Conservation (phyloP, 2,113 vertebrate species). For the Cervus canadensis region DNA sequence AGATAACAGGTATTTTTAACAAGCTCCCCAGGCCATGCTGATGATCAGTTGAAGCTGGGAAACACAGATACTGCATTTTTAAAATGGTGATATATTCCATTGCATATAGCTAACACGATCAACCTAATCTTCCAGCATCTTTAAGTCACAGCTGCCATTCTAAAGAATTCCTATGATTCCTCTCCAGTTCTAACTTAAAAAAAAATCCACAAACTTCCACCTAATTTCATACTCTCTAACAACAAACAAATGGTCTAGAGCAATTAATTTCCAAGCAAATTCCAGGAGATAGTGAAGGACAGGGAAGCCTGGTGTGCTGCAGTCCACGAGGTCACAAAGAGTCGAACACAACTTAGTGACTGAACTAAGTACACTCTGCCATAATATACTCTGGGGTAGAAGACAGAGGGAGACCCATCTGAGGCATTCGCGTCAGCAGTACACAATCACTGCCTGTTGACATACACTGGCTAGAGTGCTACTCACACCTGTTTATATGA, state of each 20-base stretch:
- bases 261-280: not conserved
- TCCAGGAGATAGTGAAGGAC: not conserved
- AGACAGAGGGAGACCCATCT: not conserved
- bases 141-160: not conserved
- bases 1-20: not conserved
- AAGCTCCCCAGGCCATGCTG: not conserved
- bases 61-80: not conserved
- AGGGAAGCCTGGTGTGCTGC: not conserved
- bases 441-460: not conserved
- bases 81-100: not conserved
- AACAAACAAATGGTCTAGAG: not conserved
- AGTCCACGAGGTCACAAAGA: not conserved
- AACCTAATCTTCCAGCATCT: not conserved
- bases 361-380: not conserved
- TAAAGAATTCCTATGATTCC: not conserved
- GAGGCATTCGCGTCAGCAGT: not conserved
- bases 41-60: not conserved
- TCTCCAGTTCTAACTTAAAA: not conserved
- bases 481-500: not conserved
- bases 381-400: not conserved
- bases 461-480: not conserved
- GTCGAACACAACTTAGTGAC: not conserved
- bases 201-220: not conserved
- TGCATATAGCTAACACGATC: not conserved
- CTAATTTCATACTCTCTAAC: not conserved